Evolutionary conservation across 92 coral and sea anemone genomes (phyloP), one percentile per base, ranked within the genome.

Genomic region (Muricea muricata): DNA sequence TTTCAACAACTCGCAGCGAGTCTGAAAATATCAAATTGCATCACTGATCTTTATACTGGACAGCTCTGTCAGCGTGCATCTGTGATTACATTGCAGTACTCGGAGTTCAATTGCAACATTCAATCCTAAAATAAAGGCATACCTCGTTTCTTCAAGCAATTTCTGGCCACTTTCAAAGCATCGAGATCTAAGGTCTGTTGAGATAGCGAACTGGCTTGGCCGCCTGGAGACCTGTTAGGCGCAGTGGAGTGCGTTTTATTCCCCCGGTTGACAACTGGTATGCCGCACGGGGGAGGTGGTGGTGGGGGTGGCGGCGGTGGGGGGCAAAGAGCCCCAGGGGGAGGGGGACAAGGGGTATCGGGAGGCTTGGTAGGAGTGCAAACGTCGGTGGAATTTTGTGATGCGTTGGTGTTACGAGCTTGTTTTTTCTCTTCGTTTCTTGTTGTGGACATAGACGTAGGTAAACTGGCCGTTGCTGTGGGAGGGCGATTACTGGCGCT

Each of bases 291-390:
- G 30, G 70, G 83, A 24, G 71, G 83, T 12, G 71, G 70, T 1
- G 83, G 83, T 33, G 83, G 83, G 11, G 83, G 83, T 6, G 83
- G 83, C 1, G 81, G 81, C 0, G 81, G 81, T 3, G 83, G 81
- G 5, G 83, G 81, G 18, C 65, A 21, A 57, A 21, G 30, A 21
- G 65, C 65, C 31, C 65, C 65, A 28, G 46, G 67, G 23, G 45
- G 21, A 18, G 48, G 76, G 76, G 14, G 6, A 20, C 48, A 5
- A 12, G 52, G 3, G 28, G 23, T 33, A 30, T 32, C 29, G 76
- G 17, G 28, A 40, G 33, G 18, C 26, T 70, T 13, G 21, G 73
- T 6, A n/a, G 73, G 47, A 32, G 41, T 1, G 73, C 8, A 67
- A 37, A 29, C 33, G 18, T 9, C 11, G 1, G 10, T 15, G 35